Evolutionary conservation across 1,140 invertebrate genomes (phyloP).

Genomic region (Trichomalopsis sarcophagae): DNA sequence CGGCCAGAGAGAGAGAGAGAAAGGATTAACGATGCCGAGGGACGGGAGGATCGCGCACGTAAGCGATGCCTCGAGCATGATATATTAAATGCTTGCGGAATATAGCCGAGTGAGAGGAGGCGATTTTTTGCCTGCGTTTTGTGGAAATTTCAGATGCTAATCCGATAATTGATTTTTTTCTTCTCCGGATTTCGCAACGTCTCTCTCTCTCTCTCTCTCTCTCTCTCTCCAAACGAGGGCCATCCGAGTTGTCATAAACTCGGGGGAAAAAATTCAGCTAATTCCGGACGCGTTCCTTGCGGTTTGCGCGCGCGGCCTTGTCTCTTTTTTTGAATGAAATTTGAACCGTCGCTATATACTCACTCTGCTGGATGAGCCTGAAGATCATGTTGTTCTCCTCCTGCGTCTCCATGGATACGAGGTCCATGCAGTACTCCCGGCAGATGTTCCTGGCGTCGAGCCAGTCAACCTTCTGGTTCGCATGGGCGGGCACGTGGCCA

Average conservation of each 20-base stretch:
- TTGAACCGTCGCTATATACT: slow-evolving; percentile 63
- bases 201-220: not conserved
- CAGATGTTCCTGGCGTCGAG: slow-evolving; percentile 92
- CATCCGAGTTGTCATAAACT: not conserved
- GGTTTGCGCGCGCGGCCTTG: not conserved
- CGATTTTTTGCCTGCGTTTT: no score
- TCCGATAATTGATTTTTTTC: no score
- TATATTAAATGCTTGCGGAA: no score
- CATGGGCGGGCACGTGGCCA: slow-evolving; percentile 85
- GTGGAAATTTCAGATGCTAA: no score
- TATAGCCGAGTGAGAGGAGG: no score
- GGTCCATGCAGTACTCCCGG: slow-evolving; percentile 94
- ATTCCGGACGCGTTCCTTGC: slow-evolving; percentile 1
- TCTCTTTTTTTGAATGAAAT: not conserved
- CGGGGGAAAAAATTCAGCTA: not conserved
- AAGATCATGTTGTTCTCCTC: slow-evolving; percentile 93
- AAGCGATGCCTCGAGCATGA: no score
- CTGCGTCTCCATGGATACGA: slow-evolving; percentile 90
- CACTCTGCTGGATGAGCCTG: slow-evolving; percentile 89
- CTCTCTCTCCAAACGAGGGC: not conserved
- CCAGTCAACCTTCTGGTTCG: slow-evolving; percentile 90
- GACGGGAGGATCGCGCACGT: no score
- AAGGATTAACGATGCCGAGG: no score
- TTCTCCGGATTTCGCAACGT: not conserved
- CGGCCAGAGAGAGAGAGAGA: no score